Evolutionary conservation across 1,140 invertebrate genomes (phyloP).

Genomic region (Magallana gigas): DNA sequence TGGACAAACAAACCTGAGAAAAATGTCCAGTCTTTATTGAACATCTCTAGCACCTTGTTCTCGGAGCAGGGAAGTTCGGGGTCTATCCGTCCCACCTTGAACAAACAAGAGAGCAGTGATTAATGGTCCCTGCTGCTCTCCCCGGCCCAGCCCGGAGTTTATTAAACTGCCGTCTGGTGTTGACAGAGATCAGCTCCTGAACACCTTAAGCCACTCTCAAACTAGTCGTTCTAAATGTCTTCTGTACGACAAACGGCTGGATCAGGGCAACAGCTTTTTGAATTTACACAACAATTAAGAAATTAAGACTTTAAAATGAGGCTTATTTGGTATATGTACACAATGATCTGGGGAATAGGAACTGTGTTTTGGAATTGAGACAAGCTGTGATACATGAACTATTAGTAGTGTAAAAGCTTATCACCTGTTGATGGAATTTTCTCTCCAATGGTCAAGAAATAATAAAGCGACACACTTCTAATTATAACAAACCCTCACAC

Average conservation of each 20-base stretch:
- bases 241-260: neutral
- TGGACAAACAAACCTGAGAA: slow-evolving; percentile 5
- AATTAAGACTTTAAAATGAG: too few relatives aligned
- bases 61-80: neutral
- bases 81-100: slow-evolving; percentile 20
- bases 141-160: neutral
- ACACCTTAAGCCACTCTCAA: neutral
- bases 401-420: too few relatives aligned
- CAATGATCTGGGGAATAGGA: too few relatives aligned
- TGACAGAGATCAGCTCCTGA: slow-evolving; percentile 16
- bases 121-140: neutral
- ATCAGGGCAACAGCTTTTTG: neutral
- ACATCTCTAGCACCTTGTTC: slow-evolving; percentile 13
- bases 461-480: too few relatives aligned
- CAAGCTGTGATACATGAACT: too few relatives aligned
- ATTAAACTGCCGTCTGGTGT: slow-evolving; percentile 24
- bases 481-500: too few relatives aligned
- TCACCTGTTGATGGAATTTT: too few relatives aligned
- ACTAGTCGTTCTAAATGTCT: neutral
- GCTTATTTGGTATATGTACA: too few relatives aligned
- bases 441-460: too few relatives aligned
- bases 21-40: slow-evolving; percentile 24
- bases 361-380: too few relatives aligned
- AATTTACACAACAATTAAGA: too few relatives aligned
- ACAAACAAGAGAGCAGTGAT: neutral